Evolutionary conservation across 2,888 invertebrate genomes (phyloP), one percentile per base, ranked within the genome.

Genomic region (Dicyrtoma fusca): DNA sequence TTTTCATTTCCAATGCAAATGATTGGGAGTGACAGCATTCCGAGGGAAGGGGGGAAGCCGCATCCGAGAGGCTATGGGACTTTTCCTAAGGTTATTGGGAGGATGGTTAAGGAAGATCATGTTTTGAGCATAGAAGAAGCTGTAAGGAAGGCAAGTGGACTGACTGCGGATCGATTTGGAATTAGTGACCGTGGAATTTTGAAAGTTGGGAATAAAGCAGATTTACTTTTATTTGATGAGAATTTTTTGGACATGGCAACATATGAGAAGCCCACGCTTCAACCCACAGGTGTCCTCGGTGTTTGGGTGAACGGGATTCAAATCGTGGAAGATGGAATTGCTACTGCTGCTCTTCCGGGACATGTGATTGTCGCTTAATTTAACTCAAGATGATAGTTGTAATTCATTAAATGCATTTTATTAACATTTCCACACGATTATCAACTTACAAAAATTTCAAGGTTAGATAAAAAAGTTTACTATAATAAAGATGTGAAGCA

Each of bases 1-100:
- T 77, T 79, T 13, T 65, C 62, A 2, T 76, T 73, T 17, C 23
- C 62, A 42, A 45, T 76, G 0, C 79, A 79, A 59, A 79, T 79
- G 75, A 73, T 79, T 69, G 79, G 79, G 19, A 78, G 78, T 63
- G 79, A 79, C 53, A 75, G 76, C 23, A 79, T 79, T 53, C 79
- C 79, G 0, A 61, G 79, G 68, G 65, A 69, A 10, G 77, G 78
- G 26, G 77, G 77, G 1, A 79, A 78, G 21, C 79, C 79, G 0
- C 79, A 79, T 47, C 79, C 79, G 0, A 45, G 79, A 44, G 77
- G 75, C 10, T 79, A 76, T 25, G 79, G 77, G 14, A 73, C 76
- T 19, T 79, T 79, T 61, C 78, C 79, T 1, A 73, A 74, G 19
- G 78, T 78, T 5, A 68, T 79, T 26, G 78, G 77, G 23, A 51